Percentiles rank a stretch among this genome's conserved stretches.
Evolutionary conservation across 2,888 invertebrate genomes (phyloP).

Genomic region (Melipona beecheii): DNA sequence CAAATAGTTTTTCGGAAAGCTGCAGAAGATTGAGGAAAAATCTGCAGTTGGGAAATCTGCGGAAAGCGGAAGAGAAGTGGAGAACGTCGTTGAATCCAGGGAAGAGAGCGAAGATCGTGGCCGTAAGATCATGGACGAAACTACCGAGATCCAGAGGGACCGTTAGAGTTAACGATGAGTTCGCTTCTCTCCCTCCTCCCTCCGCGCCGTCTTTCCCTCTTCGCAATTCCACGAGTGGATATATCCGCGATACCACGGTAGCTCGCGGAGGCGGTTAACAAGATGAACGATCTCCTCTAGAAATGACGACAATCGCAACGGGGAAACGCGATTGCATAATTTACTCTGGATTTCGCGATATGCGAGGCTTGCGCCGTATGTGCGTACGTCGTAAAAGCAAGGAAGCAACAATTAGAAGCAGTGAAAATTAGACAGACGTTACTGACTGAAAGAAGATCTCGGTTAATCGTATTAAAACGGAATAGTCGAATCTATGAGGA

Average conservation of each 20-base stretch:
- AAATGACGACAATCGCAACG: slow-evolving; percentile 17
- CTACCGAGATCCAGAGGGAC: slow-evolving; percentile 51
- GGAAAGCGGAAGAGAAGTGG: not conserved
- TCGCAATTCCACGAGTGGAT: slow-evolving; percentile 49
- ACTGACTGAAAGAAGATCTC: no score
- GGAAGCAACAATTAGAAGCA: no score
- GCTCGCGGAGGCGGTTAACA: slow-evolving; percentile 48
- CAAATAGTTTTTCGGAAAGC: no score
- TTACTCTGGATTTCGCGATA: slow-evolving; percentile 28
- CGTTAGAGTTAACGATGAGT: slow-evolving; percentile 64
- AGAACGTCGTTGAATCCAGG: not conserved
- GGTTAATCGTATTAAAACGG: no score
- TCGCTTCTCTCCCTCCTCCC: slow-evolving; percentile 36
- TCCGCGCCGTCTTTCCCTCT: slow-evolving; percentile 54
- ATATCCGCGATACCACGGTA: slow-evolving; percentile 46
- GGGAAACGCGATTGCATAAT: slow-evolving; percentile 42
- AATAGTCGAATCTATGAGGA: no score
- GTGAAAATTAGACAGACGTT: no score
- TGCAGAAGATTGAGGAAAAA: not conserved
- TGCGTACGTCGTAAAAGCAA: no score
- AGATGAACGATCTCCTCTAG: slow-evolving; percentile 32
- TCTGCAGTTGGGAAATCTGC: not conserved
- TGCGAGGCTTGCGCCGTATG: no score
- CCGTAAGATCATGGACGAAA: slow-evolving; percentile 51
- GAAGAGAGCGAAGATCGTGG: slow-evolving; percentile 34